phyloP scores from a whole-genome alignment of 2,113 vertebrate species.

The Globicephala melas region DNA sequence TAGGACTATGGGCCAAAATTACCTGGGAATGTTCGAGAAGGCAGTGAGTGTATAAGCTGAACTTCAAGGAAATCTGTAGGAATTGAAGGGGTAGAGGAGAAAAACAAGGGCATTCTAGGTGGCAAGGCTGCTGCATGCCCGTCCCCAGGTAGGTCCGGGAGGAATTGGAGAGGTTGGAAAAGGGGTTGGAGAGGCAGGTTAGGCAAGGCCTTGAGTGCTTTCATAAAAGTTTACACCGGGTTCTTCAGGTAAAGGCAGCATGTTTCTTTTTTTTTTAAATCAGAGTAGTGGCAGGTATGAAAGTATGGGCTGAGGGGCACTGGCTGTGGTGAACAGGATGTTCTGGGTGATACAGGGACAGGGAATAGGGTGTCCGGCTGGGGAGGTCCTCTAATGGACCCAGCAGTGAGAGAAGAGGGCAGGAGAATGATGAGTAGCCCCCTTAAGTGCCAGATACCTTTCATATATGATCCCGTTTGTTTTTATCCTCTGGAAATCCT shows the following conservation, averaged over 20 bases:
- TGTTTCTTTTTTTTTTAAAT: not conserved
- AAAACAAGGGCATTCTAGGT: not conserved
- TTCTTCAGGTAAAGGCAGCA: not conserved
- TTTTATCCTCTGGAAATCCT: not conserved
- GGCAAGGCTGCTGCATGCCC: not conserved
- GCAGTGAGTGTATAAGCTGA: not conserved
- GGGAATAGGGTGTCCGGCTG: rapidly evolving
- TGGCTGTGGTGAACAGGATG: rapidly evolving
- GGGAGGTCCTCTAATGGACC: not conserved
- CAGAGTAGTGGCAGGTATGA: not conserved
- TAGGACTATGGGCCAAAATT: not conserved
- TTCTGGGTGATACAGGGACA: not conserved
- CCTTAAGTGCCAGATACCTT: rapidly evolving
- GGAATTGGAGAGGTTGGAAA: not conserved
- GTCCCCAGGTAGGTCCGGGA: not conserved
- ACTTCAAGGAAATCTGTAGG: not conserved
- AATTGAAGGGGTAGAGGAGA: not conserved
- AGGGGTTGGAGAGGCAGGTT: not conserved
- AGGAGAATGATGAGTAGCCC: rapidly evolving
- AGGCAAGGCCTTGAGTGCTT: not conserved
- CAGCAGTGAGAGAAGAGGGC: rapidly evolving
- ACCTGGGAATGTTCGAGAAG: not conserved
- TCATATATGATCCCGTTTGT: rapidly evolving
- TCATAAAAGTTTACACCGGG: not conserved
- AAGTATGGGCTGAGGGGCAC: not conserved